These are phyloP conservation scores for Sparidentex hasta DNA, from an alignment of 2,797 vertebrate species.

Conservation along the genomic window DNA sequence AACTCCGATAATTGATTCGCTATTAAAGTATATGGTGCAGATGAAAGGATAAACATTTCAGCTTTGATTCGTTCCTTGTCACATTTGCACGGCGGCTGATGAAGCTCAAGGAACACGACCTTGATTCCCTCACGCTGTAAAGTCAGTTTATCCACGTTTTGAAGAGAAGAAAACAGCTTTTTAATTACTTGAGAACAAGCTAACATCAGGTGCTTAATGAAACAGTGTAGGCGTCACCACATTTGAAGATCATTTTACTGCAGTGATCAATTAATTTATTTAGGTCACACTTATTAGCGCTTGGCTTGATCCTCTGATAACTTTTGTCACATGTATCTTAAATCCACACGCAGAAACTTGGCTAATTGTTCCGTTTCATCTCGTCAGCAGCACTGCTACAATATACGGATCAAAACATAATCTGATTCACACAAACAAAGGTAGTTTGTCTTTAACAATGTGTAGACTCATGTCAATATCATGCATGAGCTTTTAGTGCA, in stretches of 20 bases:
- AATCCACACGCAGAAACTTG: background rate
- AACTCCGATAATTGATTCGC: slow-evolving; percentile 30
- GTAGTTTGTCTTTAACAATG: too few relatives aligned
- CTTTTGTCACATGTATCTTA: background rate
- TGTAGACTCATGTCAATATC: background rate
- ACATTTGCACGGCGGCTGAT: background rate
- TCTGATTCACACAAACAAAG: background rate
- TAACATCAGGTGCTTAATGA: background rate
- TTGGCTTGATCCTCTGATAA: background rate
- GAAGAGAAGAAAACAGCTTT: background rate
- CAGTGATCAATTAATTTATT: background rate
- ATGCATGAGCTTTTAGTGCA: too few relatives aligned
- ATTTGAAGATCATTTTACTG: background rate
- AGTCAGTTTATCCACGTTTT: background rate
- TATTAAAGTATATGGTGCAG: slow-evolving; percentile 7
- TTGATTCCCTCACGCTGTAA: background rate
- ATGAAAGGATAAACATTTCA: slow-evolving; percentile 44
- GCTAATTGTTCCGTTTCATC: too few relatives aligned
- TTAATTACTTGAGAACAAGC: background rate
- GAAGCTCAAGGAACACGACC: slow-evolving; percentile 7
- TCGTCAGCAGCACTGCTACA: background rate
- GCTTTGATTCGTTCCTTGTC: slow-evolving; percentile 20
- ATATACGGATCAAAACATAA: background rate
- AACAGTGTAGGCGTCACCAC: background rate
- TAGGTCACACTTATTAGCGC: background rate